Conservation (phyloP, 2,113 vertebrate genomes). For the Neolamprologus variostigma region DNA sequence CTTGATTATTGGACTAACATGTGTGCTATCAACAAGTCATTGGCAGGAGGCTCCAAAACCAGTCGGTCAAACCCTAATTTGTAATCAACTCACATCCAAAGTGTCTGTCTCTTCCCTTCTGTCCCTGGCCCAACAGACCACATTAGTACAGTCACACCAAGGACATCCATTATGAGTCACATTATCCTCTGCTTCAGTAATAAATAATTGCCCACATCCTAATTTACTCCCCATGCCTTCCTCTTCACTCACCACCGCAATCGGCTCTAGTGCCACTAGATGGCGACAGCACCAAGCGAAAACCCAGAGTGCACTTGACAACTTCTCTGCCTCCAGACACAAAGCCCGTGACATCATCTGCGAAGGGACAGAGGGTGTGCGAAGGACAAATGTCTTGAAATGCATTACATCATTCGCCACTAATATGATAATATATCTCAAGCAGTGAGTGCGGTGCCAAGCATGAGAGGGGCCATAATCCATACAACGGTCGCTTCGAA, state of each 20-base stretch:
- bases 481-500: slow-evolving; percentile 27
- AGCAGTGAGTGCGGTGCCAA: slow-evolving; percentile 26
- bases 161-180: slow-evolving; percentile 34
- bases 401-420: slow-evolving; percentile 63
- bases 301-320: background rate
- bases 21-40: background rate
- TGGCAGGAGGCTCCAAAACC: background rate
- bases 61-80: background rate
- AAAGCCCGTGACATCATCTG: slow-evolving; percentile 59
- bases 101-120: slow-evolving; percentile 6
- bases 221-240: background rate
- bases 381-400: slow-evolving; percentile 67
- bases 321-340: slow-evolving; percentile 22
- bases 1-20: background rate
- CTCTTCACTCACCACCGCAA: background rate
- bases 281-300: slow-evolving; percentile 7
- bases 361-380: slow-evolving; percentile 59
- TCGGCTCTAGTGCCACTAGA: slow-evolving; percentile 11
- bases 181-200: background rate
- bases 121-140: slow-evolving; percentile 24
- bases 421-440: slow-evolving; percentile 65
- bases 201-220: slow-evolving; percentile 19
- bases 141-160: slow-evolving; percentile 5
- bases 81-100: slow-evolving; percentile 11
- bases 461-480: slow-evolving; percentile 56